Base-by-base conservation (phyloP, 2,113 vertebrate genomes). In the Hippocampus zosterae region DNA sequence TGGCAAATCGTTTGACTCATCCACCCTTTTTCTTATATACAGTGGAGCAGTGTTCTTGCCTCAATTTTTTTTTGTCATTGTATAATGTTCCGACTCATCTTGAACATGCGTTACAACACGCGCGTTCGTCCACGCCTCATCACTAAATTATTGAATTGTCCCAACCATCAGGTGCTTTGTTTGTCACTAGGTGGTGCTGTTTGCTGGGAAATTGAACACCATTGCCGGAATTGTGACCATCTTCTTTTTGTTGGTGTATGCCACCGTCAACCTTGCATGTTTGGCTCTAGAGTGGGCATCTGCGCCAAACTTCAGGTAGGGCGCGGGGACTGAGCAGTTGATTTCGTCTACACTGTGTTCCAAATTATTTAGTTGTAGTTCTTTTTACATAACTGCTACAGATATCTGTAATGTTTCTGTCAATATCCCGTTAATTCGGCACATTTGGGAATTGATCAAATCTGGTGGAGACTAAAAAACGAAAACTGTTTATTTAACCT, bases 231-330 rank as follows among this genome's bases (percentile, higher is more conserved):
- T 95, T 0, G 94, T 94, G 41, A 93, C 94, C 18, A 93, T 94
- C 65, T 94, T 94, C 87, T 95, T 96, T 81, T 85, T 96, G 62
- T 75, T 96, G 86, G 93, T 95, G 59, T 95, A 94, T 0, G 93
- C 94, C n/a, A 92, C 92, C 0, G 91, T 96, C 61, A 93, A 95
- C 63, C 74, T 96, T 84, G 94, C 93, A 74, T 95, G 94, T 77
- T 88, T 96, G 69, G 94, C 94, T 19, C 83, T 95, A 7, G 93
- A 96, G 71, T 96, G 93, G 94, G 94, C 94, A 2, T 95, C 95
- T 0, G 94, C 94, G 23, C 93, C 94, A 65, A 95, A 94, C 73
- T 93, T 94, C 88, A 92, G 83, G 84, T 83, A 84, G 27, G 44
- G 53, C 61, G 1, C 8, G 53, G 2, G 5, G 3, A 48, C 33